Base-by-base conservation (phyloP, 2,888 invertebrate genomes). In the Metalampra italica region DNA sequence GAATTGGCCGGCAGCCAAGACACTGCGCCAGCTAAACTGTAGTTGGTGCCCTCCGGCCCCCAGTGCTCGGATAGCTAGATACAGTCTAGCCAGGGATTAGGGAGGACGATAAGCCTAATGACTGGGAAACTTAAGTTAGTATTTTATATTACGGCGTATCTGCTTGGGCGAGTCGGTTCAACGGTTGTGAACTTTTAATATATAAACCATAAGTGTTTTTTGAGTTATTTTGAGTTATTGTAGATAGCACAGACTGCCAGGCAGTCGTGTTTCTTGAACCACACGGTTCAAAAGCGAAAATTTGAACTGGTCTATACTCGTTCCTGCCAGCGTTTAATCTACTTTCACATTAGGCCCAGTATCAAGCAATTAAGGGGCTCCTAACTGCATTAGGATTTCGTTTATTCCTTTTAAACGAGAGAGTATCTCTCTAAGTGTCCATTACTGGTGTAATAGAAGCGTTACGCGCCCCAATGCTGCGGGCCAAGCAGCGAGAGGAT, bases 341-440 rank as follows among this genome's bases (percentile, higher is more conserved):
- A 50, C 55, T 62, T 57, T 47, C 47, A 60, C 68, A 64, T 75
- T 69, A 67, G 60, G 61, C 60, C 60, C 64, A 65, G 62, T 71
- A 66, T 65, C 64, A 58, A 59, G 72, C 69, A 75, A 78, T 78
- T 78, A 77, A 65, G 68, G 61, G 54, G 64, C 64, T 61, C 62
- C 62, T 67, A 66, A 70, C 64, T 68, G 67, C 71, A 66, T 75
- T 68, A 75, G 71, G 69, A 73, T 71, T 69, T 65, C 70, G 71
- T 74, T 75, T 73, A 77, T 73, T 64, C 68, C 58, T 62, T 68
- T 64, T 57, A 66, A 73, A 72, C 61, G 71, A 62, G 68, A 62
- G 64, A 63, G 63, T 62, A 60, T 60, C 60, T 55, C 52, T 60
- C 66, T 64, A 66, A 71, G 66, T 65, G 68, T 57, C 70, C 65